These are phyloP conservation scores for Gryon sp. DNA, from an alignment of 1,140 invertebrate genomes.

Conservation along the genomic window DNA sequence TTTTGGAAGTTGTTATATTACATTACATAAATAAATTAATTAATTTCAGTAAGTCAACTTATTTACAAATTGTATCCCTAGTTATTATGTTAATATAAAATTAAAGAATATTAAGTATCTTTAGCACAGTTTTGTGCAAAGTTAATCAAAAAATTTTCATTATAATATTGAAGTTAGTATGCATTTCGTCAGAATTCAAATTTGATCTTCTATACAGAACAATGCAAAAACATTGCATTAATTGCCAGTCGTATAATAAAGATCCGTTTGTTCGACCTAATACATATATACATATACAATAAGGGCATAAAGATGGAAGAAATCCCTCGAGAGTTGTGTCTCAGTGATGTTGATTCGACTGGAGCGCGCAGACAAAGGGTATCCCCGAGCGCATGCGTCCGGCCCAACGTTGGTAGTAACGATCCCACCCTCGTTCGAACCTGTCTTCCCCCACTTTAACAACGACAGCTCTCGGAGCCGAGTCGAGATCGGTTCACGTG, in stretches of 20 bases:
- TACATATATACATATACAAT: conserved; percentile 63
- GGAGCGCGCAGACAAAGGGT: conserved; percentile 74
- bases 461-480: conserved; percentile 10
- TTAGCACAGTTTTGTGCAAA: no score
- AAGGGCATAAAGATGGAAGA: conserved; percentile 73
- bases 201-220: no score
- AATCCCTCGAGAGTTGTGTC: conserved; percentile 67
- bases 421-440: conserved; percentile 74
- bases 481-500: conserved; percentile 58
- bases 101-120: no score
- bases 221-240: conserved; percentile 27
- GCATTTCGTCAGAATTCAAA: no score
- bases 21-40: no score
- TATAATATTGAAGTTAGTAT: no score
- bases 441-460: conserved; percentile 57
- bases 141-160: no score
- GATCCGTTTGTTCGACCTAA: conserved; percentile 19
- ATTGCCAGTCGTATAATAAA: conserved; percentile 37
- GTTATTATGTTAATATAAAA: no score
- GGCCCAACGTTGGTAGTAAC: conserved; percentile 72
- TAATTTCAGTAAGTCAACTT: no score
- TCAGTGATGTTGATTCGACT: conserved; percentile 54
- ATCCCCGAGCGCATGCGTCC: conserved; percentile 73
- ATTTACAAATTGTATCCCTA: no score
- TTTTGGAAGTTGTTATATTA: no score